Percentiles rank a stretch among this genome's conserved stretches.
phyloP scores from a whole-genome alignment of 2,113 vertebrate genomes.

The Prolemur simus region DNA sequence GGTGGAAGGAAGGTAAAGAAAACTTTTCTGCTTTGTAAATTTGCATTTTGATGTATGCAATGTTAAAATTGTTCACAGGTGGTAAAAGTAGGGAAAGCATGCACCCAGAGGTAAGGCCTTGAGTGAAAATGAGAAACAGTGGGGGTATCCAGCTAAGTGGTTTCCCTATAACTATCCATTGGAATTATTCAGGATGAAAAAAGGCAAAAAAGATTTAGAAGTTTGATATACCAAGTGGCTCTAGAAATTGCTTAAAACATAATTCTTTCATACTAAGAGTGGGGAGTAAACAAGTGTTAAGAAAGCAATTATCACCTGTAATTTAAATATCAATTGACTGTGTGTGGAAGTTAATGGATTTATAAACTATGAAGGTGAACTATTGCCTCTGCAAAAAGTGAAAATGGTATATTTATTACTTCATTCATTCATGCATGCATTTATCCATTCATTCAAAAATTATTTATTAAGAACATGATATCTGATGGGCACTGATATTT shows the following conservation, averaged over 20 bases:
- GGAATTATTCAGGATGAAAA: conserved; percentile 22
- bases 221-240: conserved; percentile 43
- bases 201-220: conserved; percentile 11
- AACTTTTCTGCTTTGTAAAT: conserved; percentile 43
- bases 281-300: conserved; percentile 50
- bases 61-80: conserved; percentile 30
- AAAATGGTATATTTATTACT: not conserved
- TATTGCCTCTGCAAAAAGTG: not conserved
- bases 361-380: conserved; percentile 40
- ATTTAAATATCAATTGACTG: conserved; percentile 54
- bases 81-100: conserved; percentile 32
- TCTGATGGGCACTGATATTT: not conserved
- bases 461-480: not conserved
- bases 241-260: conserved; percentile 49
- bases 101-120: conserved; percentile 22
- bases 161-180: not conserved
- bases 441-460: not conserved
- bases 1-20: conserved; percentile 1
- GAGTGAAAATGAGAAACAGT: conserved; percentile 67
- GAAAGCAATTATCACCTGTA: conserved; percentile 72
- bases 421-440: not conserved
- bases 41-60: conserved; percentile 57
- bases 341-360: not conserved
- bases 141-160: not conserved
- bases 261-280: conserved; percentile 57